A percentile compares a stretch with the other conserved stretches of the same genome.
Conservation (phyloP, 1,140 invertebrate genomes). For the Aphelinus certus region DNA sequence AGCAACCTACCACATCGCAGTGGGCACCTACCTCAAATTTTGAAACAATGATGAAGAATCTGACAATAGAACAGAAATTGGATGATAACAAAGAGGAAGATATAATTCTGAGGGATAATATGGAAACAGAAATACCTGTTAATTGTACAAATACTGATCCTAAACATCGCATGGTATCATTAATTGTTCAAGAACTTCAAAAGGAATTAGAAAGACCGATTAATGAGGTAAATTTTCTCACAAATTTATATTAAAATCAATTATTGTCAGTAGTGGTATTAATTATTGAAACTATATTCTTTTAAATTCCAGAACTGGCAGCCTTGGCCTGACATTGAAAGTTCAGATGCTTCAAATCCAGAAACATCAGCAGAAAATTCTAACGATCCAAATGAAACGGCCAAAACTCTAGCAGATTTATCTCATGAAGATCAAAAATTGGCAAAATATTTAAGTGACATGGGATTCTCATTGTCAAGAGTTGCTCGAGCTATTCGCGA, state of each 20-base stretch:
- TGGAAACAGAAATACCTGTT: slow-evolving; percentile 49
- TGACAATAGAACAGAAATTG: slow-evolving; percentile 47
- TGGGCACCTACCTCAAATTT: slow-evolving; percentile 55
- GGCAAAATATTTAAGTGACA: slow-evolving; percentile 77
- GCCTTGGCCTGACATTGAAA: slow-evolving; percentile 57
- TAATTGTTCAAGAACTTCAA: slow-evolving; percentile 78
- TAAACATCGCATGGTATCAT: slow-evolving; percentile 74
- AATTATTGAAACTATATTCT: background rate
- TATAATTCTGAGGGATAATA: slow-evolving; percentile 14
- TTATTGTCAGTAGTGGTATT: too few species aligned
- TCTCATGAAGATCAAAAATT: slow-evolving; percentile 70
- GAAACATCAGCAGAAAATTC: slow-evolving; percentile 30
- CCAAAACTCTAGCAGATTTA: slow-evolving; percentile 50
- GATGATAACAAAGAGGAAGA: slow-evolving; percentile 45
- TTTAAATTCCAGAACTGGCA: slow-evolving; percentile 57
- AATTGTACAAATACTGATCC: slow-evolving; percentile 54
- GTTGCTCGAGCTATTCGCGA: slow-evolving; percentile 78
- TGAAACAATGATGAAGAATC: slow-evolving; percentile 54
- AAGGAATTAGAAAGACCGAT: slow-evolving; percentile 70
- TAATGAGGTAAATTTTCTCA: slow-evolving; percentile 57
- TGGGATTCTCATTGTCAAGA: slow-evolving; percentile 85
- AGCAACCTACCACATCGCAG: slow-evolving; percentile 61
- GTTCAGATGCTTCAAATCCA: slow-evolving; percentile 44
- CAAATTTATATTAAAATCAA: background rate
- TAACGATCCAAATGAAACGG: slow-evolving; percentile 43